Base-by-base conservation (phyloP, 2,888 invertebrate genomes). In the Coecobrya sp. region DNA sequence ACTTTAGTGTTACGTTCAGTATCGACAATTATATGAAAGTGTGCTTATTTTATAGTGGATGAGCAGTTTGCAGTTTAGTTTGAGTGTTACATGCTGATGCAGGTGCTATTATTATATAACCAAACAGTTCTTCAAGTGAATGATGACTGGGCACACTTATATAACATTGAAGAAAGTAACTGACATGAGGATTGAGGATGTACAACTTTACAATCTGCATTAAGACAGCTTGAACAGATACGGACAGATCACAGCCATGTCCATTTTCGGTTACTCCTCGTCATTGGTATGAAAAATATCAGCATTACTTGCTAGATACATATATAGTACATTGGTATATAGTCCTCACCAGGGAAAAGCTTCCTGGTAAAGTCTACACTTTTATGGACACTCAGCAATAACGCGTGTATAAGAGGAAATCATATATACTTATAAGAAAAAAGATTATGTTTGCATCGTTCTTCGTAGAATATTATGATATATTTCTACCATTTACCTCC, bases 401-500 rank as follows among this genome's bases (percentile, higher is more conserved):
- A 13, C 49, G 10, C 1, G 49, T 13, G 49, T 13, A 10, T 13
- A 11, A 49, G 49, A 11, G 10, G 49, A 49, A 49, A 49, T 3
- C 10, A 11, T 49, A 49, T 1, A 10, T 13, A 1, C 11, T 49
- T 13, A 49, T 49, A 13, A 42, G 16, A 82, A 82, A 36, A 59
- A 27, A 55, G 84, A 49, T 49, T 36, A 49, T 13, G 49, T 59
- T 11, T 19, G 59, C 59, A 59, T 59, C 7, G 59, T 19, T 1
- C 59, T 5, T 25, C 11, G 7, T 27, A n/a, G 45, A 52, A 86
- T 86, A 86, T 86, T 68, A 86, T 86, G 70, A 68, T 87, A 87
- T 76, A 87, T 79, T 8, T 87, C 79, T 62, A 25, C 62, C 76
- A 79, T 87, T 76, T 76, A 76, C 87, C 87, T 87, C 36, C 59